phyloP scores from a whole-genome alignment of 2,797 vertebrate genomes.

The Muscicapa striata region DNA sequence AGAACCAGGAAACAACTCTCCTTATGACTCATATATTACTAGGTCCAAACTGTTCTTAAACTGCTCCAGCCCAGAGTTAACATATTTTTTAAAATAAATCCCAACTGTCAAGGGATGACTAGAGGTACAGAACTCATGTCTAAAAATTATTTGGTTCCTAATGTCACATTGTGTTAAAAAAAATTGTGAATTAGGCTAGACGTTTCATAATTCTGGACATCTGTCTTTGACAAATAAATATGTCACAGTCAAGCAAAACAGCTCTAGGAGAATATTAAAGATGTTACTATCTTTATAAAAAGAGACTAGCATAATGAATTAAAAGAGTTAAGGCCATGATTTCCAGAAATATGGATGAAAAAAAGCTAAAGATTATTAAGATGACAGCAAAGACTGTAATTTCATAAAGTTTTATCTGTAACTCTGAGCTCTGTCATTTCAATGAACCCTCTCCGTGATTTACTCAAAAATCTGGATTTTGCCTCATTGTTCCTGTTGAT shows the following conservation, averaged over 20 bases:
- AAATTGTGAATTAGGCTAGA: background rate
- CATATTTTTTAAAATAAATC: constrained; percentile 16
- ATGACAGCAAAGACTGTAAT: background rate
- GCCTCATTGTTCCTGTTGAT: background rate
- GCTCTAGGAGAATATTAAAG: background rate
- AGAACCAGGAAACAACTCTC: background rate
- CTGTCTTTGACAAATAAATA: constrained; percentile 29
- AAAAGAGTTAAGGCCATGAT: background rate
- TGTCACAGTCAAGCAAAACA: background rate
- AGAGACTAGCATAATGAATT: background rate
- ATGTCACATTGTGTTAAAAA: background rate
- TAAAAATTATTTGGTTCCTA: constrained; percentile 9
- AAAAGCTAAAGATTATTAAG: background rate
- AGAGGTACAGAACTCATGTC: background rate
- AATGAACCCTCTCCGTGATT: background rate
- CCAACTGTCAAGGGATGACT: background rate
- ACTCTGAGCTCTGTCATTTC: background rate
- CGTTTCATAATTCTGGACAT: background rate
- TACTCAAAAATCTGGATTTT: background rate
- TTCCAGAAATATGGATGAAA: background rate
- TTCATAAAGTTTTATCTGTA: background rate
- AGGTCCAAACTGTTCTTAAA: background rate
- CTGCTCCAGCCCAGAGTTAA: background rate
- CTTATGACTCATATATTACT: background rate
- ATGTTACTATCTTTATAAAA: background rate